A percentile compares a stretch with the other conserved stretches of the same genome.
Evolutionary conservation across 2,888 invertebrate species (phyloP).

Genomic region (Pseudococcus longispinus): DNA sequence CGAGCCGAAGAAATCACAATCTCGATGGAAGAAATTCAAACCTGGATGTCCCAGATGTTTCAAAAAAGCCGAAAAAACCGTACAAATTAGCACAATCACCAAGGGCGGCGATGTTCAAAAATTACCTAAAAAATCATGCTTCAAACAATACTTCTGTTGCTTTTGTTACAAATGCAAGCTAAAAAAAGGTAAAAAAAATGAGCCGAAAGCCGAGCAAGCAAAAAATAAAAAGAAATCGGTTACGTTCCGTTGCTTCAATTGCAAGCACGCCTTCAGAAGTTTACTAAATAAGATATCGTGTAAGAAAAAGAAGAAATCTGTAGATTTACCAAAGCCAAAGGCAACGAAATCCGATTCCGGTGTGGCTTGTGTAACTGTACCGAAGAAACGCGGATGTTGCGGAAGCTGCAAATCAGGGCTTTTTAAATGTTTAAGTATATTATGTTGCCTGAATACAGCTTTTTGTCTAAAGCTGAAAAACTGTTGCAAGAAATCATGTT

Average conservation of each 20-base stretch:
- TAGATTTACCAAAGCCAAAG: background rate
- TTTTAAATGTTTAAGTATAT: constrained; percentile 40
- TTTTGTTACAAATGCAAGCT: constrained; percentile 43
- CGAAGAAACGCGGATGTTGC: background rate
- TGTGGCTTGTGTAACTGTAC: constrained; percentile 12
- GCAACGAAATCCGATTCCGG: constrained; percentile 1
- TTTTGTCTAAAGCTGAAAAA: constrained; percentile 30
- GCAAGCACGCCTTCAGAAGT: constrained; percentile 34
- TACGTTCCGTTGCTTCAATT: constrained; percentile 17
- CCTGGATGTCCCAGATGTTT: constrained; percentile 29
- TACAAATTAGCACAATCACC: constrained; percentile 29
- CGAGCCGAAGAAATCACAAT: background rate
- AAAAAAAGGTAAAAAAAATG: background rate
- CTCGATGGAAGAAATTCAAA: constrained; percentile 17
- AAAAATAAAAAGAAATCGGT: background rate
- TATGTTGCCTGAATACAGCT: constrained; percentile 45
- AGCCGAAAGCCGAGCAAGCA: background rate
- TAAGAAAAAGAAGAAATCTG: background rate
- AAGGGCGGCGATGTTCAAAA: background rate
- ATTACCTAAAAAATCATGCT: constrained; percentile 13
- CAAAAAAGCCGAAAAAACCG: background rate
- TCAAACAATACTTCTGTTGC: constrained; percentile 29
- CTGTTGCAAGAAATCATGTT: constrained; percentile 1
- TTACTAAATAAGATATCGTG: constrained; percentile 7
- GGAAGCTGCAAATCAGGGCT: constrained; percentile 2